Conservation (phyloP, 1,140 invertebrate genomes). For the Brachionus koreanus region DNA sequence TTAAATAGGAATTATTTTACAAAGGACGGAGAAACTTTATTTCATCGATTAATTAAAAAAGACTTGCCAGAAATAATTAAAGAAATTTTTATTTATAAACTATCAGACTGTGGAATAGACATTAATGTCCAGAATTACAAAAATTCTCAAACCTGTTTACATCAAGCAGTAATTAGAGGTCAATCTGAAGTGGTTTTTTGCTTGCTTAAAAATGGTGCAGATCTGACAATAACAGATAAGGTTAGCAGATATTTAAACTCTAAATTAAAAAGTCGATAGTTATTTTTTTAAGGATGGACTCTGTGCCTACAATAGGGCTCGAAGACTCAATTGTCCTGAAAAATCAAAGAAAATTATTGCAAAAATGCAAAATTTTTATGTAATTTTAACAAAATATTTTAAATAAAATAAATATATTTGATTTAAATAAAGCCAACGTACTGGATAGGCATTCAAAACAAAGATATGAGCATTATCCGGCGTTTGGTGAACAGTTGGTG, state of each 20-base stretch:
- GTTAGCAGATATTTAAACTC: not conserved
- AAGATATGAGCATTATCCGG: slow-evolving; percentile 14
- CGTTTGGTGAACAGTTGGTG: slow-evolving; percentile 38
- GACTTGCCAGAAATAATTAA: not conserved
- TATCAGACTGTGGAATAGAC: slow-evolving; percentile 17
- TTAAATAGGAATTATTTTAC: not conserved
- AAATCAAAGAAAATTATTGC: slow-evolving; percentile 19
- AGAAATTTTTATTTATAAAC: slow-evolving; percentile 16
- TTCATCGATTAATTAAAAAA: slow-evolving; percentile 6
- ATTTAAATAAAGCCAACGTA: slow-evolving; percentile 13
- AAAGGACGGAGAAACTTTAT: slow-evolving; percentile 41
- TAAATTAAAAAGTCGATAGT: not conserved
- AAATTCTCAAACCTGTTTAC: slow-evolving; percentile 17
- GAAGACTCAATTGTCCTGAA: not conserved
- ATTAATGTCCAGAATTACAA: not conserved
- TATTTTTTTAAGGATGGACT: slow-evolving; percentile 11
- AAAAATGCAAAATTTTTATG: slow-evolving; percentile 42
- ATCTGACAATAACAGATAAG: slow-evolving; percentile 36
- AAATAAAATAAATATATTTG: not conserved
- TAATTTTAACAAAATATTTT: not conserved
- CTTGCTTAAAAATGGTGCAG: slow-evolving; percentile 35
- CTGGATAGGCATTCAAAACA: slow-evolving; percentile 11
- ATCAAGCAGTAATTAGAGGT: slow-evolving; percentile 16
- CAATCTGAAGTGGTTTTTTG: slow-evolving; percentile 4
- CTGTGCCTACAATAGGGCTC: slow-evolving; percentile 33